These are phyloP conservation scores for Oligia latruncula DNA, from an alignment of 2,888 invertebrate genomes.

Conservation along the genomic window DNA sequence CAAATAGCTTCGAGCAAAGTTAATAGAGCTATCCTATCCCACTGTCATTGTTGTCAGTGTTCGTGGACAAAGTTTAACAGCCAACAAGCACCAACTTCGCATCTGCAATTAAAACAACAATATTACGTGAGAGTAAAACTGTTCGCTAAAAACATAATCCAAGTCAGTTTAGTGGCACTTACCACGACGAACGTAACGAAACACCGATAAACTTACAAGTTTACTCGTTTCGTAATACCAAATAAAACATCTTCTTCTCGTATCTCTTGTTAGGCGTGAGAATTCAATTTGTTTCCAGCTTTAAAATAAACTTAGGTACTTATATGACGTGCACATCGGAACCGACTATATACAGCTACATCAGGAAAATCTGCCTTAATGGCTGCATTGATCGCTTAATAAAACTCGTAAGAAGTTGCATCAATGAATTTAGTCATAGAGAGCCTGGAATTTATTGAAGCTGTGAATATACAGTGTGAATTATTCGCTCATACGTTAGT, in stretches of 20 bases:
- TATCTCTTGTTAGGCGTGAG: slow-evolving; percentile 33
- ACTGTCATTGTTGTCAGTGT: slow-evolving; percentile 62
- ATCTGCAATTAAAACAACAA: slow-evolving; percentile 61
- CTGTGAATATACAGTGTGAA: slow-evolving; percentile 37
- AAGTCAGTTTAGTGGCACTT: slow-evolving; percentile 56
- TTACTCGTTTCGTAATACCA: slow-evolving; percentile 32
- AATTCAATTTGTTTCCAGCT: slow-evolving; percentile 53
- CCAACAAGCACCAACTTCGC: slow-evolving; percentile 53
- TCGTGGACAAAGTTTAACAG: slow-evolving; percentile 59
- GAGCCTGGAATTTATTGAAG: slow-evolving; percentile 34
- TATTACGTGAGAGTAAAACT: slow-evolving; percentile 50
- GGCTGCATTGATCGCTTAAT: slow-evolving; percentile 31
- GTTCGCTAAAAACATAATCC: slow-evolving; percentile 55
- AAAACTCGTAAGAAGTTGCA: slow-evolving; percentile 31
- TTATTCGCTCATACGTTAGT: slow-evolving; percentile 53
- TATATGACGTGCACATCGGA: slow-evolving; percentile 23
- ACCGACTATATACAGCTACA: slow-evolving; percentile 1
- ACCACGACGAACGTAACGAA: slow-evolving; percentile 34
- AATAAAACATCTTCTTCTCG: slow-evolving; percentile 41
- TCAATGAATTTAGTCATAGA: slow-evolving; percentile 25
- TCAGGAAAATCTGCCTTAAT: slow-evolving; percentile 21
- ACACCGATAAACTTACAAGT: slow-evolving; percentile 40
- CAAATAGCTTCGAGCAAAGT: slow-evolving; percentile 48
- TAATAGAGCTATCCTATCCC: slow-evolving; percentile 48
- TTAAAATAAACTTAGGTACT: slow-evolving; percentile 16